phyloP scores from a whole-genome alignment of 1,140 invertebrate species.

The Pectinophora gossypiella region DNA sequence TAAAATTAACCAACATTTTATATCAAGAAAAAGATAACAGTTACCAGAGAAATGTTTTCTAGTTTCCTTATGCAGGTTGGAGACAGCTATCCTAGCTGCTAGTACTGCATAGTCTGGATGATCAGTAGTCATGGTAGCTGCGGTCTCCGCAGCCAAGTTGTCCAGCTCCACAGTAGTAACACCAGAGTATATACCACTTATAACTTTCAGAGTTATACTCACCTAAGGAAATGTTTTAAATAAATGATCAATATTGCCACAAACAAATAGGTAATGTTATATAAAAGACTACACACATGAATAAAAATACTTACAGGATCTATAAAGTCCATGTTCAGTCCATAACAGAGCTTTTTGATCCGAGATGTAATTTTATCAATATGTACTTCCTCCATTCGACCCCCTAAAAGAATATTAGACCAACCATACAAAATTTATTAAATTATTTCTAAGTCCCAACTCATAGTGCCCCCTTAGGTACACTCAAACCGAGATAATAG shows the following conservation, averaged over 20 bases:
- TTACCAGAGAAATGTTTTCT: slow-evolving; percentile 92
- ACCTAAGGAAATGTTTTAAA: slow-evolving; percentile 69
- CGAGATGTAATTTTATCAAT: slow-evolving; percentile 99
- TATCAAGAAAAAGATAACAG: no score
- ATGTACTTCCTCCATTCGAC: slow-evolving; percentile 93
- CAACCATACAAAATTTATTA: no score
- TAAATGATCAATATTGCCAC: no score
- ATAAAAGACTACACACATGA: no score
- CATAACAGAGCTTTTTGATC: slow-evolving; percentile 97
- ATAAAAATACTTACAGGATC: slow-evolving; percentile 86
- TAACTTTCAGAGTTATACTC: slow-evolving; percentile 91
- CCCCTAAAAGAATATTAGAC: slow-evolving; percentile 80
- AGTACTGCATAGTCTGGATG: slow-evolving; percentile 98
- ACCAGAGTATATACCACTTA: slow-evolving; percentile 95
- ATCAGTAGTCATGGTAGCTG: slow-evolving; percentile 95
- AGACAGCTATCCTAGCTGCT: slow-evolving; percentile 96
- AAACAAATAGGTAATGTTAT: no score
- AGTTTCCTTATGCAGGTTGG: slow-evolving; percentile 98
- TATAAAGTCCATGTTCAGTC: slow-evolving; percentile 96
- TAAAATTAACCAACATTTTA: no score
- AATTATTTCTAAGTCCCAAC: no score
- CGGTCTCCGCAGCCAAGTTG: slow-evolving; percentile 97
- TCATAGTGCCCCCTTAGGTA: no score
- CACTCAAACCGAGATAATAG: no score
- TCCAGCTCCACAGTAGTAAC: slow-evolving; percentile 98